phyloP scores from a whole-genome alignment of 2,888 invertebrate genomes.

The Acrocyrtus sp. region DNA sequence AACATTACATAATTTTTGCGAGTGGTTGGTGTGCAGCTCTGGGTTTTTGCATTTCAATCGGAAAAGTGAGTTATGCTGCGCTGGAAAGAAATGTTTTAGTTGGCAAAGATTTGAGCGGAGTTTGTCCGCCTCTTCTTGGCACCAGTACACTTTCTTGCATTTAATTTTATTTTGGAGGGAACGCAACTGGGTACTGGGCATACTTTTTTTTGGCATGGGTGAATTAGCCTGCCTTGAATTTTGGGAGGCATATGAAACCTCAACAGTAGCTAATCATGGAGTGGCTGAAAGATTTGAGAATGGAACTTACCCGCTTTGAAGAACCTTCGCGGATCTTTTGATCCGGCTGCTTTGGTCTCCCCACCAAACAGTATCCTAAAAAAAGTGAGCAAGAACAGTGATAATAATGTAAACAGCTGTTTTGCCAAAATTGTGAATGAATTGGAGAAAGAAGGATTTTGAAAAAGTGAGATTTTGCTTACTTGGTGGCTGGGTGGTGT shows the following conservation, averaged over 20 bases:
- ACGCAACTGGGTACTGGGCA: no score
- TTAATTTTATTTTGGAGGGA: no score
- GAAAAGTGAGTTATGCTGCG: constrained; percentile 33
- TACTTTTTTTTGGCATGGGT: no score
- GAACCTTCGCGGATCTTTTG: constrained; percentile 88
- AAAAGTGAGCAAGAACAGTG: no score
- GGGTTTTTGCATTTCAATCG: no score
- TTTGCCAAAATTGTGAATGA: not conserved
- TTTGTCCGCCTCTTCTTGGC: constrained; percentile 39
- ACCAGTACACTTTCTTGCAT: no score
- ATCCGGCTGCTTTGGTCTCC: constrained; percentile 83
- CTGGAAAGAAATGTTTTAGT: constrained; percentile 21
- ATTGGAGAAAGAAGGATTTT: not conserved
- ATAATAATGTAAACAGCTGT: not conserved
- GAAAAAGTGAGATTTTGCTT: constrained; percentile 64
- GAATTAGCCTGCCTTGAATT: no score
- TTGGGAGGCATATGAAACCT: no score
- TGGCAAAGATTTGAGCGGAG: constrained; percentile 20
- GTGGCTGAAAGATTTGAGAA: constrained; percentile 4
- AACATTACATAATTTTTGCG: no score
- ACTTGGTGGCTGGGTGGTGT: constrained; percentile 69
- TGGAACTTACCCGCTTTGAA: constrained; percentile 80
- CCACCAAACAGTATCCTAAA: constrained; percentile 83
- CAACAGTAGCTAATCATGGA: no score
- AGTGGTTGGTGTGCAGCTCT: no score